A percentile compares a stretch with the other conserved stretches of the same genome.
These are phyloP conservation scores for Phylloscopus trochiloides DNA, from an alignment of 2,113 vertebrate genomes.

Conservation along the genomic window DNA sequence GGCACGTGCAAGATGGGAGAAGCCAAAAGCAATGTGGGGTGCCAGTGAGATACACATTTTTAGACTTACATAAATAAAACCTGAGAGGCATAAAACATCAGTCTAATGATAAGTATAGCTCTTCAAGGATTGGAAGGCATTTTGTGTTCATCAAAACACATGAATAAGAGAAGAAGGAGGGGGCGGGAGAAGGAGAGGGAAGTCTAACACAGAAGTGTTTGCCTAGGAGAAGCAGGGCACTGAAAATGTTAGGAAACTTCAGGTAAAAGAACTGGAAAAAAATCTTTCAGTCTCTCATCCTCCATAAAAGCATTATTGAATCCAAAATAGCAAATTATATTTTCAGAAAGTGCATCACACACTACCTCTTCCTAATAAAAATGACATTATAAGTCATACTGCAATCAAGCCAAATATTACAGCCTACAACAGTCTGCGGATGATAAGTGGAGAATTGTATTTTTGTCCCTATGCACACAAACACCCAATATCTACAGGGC, in stretches of 20 bases:
- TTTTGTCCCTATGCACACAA: neutral
- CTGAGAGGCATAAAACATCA: constrained; percentile 4
- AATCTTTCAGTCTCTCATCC: neutral
- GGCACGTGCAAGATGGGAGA: neutral
- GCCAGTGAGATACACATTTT: neutral
- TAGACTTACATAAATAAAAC: constrained; percentile 42
- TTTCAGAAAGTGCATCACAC: neutral
- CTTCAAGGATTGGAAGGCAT: neutral
- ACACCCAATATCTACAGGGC: neutral
- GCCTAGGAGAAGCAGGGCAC: neutral
- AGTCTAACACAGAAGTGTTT: neutral
- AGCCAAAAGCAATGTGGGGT: neutral
- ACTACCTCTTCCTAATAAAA: neutral
- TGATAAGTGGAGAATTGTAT: neutral
- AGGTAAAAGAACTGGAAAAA: constrained; percentile 34
- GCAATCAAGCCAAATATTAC: constrained; percentile 12
- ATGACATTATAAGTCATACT: constrained; percentile 8
- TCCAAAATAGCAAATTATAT: constrained; percentile 7
- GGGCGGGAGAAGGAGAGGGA: neutral
- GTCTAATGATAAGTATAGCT: neutral
- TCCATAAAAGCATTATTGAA: neutral
- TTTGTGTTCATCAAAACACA: constrained; percentile 46
- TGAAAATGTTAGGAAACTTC: constrained; percentile 1
- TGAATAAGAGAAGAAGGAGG: constrained; percentile 24
- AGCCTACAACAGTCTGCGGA: neutral